Percentiles rank a stretch among this genome's conserved stretches.
Conservation (phyloP, 2,113 vertebrate species). For the Otis tarda region DNA sequence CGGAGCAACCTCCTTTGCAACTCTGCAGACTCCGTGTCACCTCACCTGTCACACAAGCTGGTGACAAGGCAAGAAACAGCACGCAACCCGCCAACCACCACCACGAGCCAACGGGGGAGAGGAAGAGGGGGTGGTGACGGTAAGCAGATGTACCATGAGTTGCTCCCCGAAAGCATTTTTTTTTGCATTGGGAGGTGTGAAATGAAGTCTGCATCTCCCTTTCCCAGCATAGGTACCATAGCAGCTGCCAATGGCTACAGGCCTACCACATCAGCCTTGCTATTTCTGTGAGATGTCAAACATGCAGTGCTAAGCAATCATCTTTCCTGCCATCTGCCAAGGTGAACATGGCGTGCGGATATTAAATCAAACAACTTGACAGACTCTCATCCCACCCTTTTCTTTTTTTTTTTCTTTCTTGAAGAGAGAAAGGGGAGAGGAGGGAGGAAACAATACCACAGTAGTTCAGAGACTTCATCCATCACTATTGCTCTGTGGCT, state of each 20-base stretch:
- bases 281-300: slow-evolving; percentile 58
- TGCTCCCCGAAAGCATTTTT: slow-evolving; percentile 23
- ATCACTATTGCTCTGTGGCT: not conserved
- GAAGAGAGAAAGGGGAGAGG: not conserved
- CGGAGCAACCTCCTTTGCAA: slow-evolving; percentile 42
- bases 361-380: not conserved
- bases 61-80: slow-evolving; percentile 30
- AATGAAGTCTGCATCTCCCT: not conserved
- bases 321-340: slow-evolving; percentile 65
- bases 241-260: slow-evolving; percentile 51
- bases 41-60: slow-evolving; percentile 68
- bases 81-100: not conserved
- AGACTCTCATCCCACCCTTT: not conserved
- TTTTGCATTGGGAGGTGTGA: slow-evolving; percentile 19
- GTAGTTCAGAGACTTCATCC: not conserved
- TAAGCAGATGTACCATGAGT: slow-evolving; percentile 13
- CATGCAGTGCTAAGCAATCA: slow-evolving; percentile 59
- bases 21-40: slow-evolving; percentile 15
- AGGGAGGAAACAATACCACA: not conserved
- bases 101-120: not conserved
- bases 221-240: not conserved
- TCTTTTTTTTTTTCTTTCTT: not conserved
- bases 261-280: slow-evolving; percentile 16
- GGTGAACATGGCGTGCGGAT: slow-evolving; percentile 11
- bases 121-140: not conserved